These are phyloP conservation scores for Platalea minor DNA, from an alignment of 2,797 vertebrate genomes.

Conservation along the genomic window DNA sequence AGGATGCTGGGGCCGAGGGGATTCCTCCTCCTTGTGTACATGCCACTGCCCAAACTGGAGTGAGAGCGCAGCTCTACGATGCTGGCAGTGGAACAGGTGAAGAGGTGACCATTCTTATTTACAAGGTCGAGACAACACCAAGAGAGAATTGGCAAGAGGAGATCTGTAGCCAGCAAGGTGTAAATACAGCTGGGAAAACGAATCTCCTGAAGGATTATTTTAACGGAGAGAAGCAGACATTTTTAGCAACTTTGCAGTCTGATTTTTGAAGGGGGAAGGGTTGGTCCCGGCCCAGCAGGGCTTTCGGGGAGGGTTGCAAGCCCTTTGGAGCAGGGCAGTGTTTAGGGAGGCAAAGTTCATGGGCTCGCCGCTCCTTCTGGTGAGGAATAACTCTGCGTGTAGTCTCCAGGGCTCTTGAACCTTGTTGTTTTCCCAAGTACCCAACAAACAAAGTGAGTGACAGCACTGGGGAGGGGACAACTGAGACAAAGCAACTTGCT, in stretches of 20 bases:
- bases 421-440: neutral
- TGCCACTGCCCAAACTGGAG: neutral
- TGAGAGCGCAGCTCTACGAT: rapidly evolving
- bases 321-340: neutral
- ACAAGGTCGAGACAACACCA: neutral
- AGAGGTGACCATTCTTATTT: rapidly evolving
- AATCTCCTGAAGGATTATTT: neutral
- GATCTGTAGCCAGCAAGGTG: neutral
- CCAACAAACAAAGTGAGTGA: neutral
- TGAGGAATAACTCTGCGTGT: neutral
- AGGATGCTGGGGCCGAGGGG: neutral
- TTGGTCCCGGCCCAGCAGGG: neutral
- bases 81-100: rapidly evolving
- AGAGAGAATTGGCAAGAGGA: neutral
- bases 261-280: neutral
- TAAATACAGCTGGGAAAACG: neutral
- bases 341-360: constrained; percentile 54
- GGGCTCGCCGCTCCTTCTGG: neutral
- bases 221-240: neutral
- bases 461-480: neutral
- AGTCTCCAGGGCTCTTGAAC: neutral
- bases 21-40: rapidly evolving
- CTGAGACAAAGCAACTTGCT: neutral
- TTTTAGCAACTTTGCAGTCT: neutral
- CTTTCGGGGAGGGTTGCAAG: neutral